A percentile compares a stretch with the other conserved stretches of the same genome.
Conservation (phyloP, 2,113 vertebrate species). For the Eubucco bourcierii region DNA sequence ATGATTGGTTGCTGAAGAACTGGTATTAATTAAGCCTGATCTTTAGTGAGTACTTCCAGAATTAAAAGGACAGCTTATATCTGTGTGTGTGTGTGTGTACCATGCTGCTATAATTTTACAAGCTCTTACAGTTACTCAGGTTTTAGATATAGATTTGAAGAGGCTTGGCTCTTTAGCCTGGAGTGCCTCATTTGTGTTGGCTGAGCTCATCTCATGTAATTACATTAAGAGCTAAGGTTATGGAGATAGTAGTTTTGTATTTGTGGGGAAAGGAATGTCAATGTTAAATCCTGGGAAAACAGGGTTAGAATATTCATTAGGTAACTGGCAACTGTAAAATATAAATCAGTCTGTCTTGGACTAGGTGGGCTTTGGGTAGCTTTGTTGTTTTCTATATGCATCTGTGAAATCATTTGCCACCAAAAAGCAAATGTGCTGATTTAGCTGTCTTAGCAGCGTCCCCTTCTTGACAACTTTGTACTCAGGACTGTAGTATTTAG, state of each 20-base stretch:
- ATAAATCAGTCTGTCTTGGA: not conserved
- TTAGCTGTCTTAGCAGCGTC: not conserved
- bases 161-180: not conserved
- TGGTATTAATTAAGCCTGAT: not conserved
- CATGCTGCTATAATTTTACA: not conserved
- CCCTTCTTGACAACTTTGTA: not conserved
- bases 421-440: not conserved
- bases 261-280: not conserved
- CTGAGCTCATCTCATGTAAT: not conserved
- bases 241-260: not conserved
- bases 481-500: not conserved
- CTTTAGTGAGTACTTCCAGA: not conserved
- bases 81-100: not conserved
- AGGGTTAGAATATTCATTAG: not conserved
- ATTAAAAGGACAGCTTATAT: not conserved
- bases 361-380: not conserved
- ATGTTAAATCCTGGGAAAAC: not conserved
- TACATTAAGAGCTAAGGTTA: not conserved
- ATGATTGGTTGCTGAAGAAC: not conserved
- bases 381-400: not conserved
- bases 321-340: not conserved
- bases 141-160: constrained; percentile 29
- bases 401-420: not conserved
- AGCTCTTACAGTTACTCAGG: not conserved
- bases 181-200: not conserved